phyloP scores from a whole-genome alignment of 1,140 invertebrate genomes.

The Panagrolaimus sp. region DNA sequence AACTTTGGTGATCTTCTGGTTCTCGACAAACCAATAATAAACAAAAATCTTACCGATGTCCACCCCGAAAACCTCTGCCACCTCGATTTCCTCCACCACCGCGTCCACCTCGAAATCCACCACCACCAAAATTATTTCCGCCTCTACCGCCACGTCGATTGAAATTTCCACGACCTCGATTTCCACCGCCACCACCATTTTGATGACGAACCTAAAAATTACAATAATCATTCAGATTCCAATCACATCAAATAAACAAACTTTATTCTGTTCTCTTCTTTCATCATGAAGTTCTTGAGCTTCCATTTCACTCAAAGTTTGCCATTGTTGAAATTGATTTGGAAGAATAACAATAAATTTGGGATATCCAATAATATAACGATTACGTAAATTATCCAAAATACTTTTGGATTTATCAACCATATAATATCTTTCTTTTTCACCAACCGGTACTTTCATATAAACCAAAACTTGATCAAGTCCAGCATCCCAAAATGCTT shows the following conservation, averaged over 20 bases:
- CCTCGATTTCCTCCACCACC: neutral
- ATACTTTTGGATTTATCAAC: conserved; percentile 27
- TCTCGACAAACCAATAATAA: no score
- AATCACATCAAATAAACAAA: neutral
- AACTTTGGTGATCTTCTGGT: no score
- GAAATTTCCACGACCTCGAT: conserved; percentile 1
- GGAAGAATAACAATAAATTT: conserved; percentile 9
- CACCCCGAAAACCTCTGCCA: neutral
- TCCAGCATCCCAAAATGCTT: conserved; percentile 29
- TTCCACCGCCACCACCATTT: neutral
- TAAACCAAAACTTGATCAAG: conserved; percentile 1
- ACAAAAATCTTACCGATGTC: neutral
- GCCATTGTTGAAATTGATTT: neutral
- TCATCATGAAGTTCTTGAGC: conserved; percentile 6
- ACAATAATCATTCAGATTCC: neutral
- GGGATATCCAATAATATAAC: conserved; percentile 32
- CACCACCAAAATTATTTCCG: neutral
- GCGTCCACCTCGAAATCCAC: conserved; percentile 1
- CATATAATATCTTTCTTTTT: conserved; percentile 23
- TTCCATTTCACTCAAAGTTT: conserved; percentile 10
- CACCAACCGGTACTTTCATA: conserved; percentile 10
- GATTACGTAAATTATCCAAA: conserved; percentile 36
- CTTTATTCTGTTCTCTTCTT: neutral
- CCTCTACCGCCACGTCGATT: neutral
- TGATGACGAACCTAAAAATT: conserved; percentile 1